These are phyloP conservation scores for Drosophila macrospina DNA, from an alignment of 2,888 invertebrate species.

Conservation along the genomic window DNA sequence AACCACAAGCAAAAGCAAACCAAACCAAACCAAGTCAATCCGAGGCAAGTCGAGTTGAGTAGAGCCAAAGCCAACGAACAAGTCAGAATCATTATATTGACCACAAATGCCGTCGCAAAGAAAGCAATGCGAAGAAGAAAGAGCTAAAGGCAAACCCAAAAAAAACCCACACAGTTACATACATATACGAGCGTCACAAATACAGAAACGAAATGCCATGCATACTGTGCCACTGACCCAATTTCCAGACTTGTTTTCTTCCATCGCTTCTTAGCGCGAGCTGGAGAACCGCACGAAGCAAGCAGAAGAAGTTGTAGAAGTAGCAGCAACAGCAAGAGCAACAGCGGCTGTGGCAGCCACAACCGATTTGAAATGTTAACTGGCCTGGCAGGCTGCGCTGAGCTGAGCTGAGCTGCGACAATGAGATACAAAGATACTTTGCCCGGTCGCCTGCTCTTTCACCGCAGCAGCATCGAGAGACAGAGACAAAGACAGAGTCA, in stretches of 20 bases:
- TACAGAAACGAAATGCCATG: constrained; percentile 65
- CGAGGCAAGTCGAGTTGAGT: constrained; percentile 44
- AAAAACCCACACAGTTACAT: constrained; percentile 36
- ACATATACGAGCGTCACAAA: constrained; percentile 38
- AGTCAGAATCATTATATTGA: constrained; percentile 80
- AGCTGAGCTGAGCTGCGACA: constrained; percentile 32
- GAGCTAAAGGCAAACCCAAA: constrained; percentile 56
- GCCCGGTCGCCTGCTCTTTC: constrained; percentile 70
- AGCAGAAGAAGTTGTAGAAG: constrained; percentile 10
- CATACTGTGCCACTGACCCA: constrained; percentile 81
- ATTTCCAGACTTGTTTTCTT: constrained; percentile 76
- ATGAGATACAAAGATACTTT: constrained; percentile 71
- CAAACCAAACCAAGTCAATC: constrained; percentile 37
- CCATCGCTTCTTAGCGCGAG: constrained; percentile 30
- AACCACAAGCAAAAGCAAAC: constrained; percentile 22
- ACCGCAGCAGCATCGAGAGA: constrained; percentile 53
- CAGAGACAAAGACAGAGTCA: constrained; percentile 21
- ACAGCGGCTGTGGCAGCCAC: constrained; percentile 46
- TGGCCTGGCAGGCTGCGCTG: constrained; percentile 42
- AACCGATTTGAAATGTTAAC: constrained; percentile 74
- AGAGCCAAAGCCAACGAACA: constrained; percentile 33
- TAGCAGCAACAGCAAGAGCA: background rate
- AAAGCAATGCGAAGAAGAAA: constrained; percentile 71
- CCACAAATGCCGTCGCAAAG: constrained; percentile 77
- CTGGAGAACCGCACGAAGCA: constrained; percentile 64